Evolutionary conservation across 2,113 vertebrate species (phyloP).

Genomic region (Mola mola): DNA sequence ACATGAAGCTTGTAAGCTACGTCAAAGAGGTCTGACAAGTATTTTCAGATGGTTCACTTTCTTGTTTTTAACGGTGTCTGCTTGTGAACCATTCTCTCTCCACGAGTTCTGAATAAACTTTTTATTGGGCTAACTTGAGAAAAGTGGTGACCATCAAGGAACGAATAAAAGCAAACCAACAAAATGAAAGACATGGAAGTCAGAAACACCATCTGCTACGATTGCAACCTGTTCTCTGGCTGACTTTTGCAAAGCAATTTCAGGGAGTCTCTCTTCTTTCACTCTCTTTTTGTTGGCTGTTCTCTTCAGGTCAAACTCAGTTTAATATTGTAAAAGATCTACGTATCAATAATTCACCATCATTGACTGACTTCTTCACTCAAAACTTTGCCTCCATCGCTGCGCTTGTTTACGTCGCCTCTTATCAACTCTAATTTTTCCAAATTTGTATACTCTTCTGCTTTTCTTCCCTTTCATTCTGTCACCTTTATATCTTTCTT

Average conservation of each 20-base stretch:
- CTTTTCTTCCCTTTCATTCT: background rate
- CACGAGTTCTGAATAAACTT: background rate
- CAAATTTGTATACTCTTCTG: background rate
- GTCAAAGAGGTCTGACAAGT: too few species aligned
- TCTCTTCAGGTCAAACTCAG: slow-evolving; percentile 35
- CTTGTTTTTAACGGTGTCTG: too few species aligned
- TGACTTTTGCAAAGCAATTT: background rate
- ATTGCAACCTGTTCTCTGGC: background rate
- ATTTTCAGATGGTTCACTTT: too few species aligned
- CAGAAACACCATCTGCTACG: background rate
- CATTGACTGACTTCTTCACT: slow-evolving; percentile 53
- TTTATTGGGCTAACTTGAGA: background rate
- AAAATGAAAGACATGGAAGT: slow-evolving; percentile 12
- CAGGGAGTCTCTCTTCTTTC: background rate
- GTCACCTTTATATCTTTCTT: background rate
- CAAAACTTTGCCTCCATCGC: slow-evolving; percentile 14
- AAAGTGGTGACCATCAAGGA: slow-evolving; percentile 1
- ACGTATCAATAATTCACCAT: slow-evolving; percentile 68
- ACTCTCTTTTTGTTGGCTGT: slow-evolving; percentile 3
- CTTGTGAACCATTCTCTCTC: too few species aligned
- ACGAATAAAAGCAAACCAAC: slow-evolving; percentile 18
- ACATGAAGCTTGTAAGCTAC: background rate
- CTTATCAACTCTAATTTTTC: background rate
- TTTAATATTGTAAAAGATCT: slow-evolving; percentile 63
- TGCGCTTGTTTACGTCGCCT: background rate